These are phyloP conservation scores for Tinamus major DNA, from an alignment of 2,797 vertebrate genomes.

Conservation along the genomic window DNA sequence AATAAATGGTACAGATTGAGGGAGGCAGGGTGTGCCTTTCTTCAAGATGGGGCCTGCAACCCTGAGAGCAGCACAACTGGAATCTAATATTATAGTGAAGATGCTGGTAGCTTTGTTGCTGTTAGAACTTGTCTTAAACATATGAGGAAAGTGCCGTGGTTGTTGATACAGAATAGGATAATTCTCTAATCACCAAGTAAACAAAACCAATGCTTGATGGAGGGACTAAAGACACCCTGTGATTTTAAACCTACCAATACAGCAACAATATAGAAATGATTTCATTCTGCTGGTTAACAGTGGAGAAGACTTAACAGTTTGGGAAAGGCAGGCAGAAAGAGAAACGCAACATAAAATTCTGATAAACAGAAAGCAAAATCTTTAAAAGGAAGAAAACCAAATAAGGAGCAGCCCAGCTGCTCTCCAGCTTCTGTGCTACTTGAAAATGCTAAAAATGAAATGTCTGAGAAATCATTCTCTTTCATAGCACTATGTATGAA, in stretches of 20 bases:
- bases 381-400: not conserved
- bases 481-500: not conserved
- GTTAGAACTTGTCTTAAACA: not conserved
- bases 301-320: not conserved
- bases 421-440: not conserved
- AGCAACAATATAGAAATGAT: not conserved
- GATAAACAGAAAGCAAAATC: not conserved
- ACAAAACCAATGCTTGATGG: not conserved
- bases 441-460: not conserved
- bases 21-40: not conserved
- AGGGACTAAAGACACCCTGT: not conserved
- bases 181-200: not conserved
- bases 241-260: not conserved
- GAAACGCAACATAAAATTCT: not conserved
- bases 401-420: not conserved
- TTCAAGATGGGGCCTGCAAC: not conserved
- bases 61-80: not conserved
- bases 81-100: not conserved
- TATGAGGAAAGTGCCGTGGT: not conserved
- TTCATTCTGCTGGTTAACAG: not conserved
- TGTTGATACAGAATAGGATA: not conserved
- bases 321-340: not conserved
- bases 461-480: not conserved
- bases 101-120: not conserved
- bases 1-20: not conserved